A percentile compares a stretch with the other conserved stretches of the same genome.
Evolutionary conservation across 2,113 vertebrate species (phyloP).

Genomic region (Dendrocopos noguchii): DNA sequence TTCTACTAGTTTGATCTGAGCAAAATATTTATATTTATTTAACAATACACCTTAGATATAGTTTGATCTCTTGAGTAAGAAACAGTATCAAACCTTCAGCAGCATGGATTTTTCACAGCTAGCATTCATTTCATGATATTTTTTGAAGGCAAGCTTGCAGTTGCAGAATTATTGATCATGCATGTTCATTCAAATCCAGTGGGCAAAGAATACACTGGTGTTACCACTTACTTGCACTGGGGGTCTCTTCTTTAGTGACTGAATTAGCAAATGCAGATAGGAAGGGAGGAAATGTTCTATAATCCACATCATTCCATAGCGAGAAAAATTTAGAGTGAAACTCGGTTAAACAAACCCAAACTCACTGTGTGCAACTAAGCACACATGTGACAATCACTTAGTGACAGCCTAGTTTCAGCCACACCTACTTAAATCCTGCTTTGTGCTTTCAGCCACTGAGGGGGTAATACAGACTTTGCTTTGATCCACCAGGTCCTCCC

Average conservation of each 20-base stretch:
- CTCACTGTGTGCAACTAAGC: background rate
- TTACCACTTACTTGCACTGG: background rate
- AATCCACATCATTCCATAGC: background rate
- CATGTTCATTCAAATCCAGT: background rate
- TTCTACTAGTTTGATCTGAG: background rate
- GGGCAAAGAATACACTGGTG: background rate
- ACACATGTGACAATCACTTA: fast-evolving
- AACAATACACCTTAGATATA: background rate
- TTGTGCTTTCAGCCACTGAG: background rate
- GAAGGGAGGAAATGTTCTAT: background rate
- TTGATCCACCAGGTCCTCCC: background rate
- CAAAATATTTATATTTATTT: background rate
- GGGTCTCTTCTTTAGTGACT: background rate
- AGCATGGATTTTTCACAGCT: background rate
- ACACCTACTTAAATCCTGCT: background rate
- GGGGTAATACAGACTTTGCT: background rate
- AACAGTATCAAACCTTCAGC: background rate
- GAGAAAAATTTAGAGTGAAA: background rate
- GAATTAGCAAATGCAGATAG: background rate
- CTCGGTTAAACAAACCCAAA: background rate
- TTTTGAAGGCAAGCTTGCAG: background rate
- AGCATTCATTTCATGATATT: background rate
- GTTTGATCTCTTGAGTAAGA: background rate
- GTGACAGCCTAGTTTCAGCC: background rate
- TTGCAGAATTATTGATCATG: background rate